These are phyloP conservation scores for Arizona elegans DNA, from an alignment of 2,113 vertebrate genomes.

Conservation along the genomic window DNA sequence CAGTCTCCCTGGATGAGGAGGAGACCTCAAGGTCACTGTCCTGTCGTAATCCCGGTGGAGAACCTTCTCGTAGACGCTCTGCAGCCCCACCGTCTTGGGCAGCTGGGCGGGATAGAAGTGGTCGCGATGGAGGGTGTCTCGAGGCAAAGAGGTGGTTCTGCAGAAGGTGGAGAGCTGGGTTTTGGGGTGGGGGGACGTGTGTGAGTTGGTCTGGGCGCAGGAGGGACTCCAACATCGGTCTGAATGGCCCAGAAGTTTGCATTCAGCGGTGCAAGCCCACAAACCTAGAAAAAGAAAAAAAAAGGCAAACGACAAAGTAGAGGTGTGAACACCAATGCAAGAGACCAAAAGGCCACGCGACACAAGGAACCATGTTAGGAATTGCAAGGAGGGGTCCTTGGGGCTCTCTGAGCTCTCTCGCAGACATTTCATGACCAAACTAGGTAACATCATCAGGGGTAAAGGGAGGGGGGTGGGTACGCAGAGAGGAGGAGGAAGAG, in stretches of 20 bases:
- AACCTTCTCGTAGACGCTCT: slow-evolving; percentile 92
- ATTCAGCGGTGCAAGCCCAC: slow-evolving; percentile 95
- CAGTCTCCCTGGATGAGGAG: slow-evolving; percentile 83
- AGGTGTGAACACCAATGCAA: not conserved
- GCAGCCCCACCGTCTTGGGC: slow-evolving; percentile 85
- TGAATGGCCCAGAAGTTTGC: slow-evolving; percentile 93
- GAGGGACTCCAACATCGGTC: slow-evolving; percentile 98
- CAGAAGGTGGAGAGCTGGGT: slow-evolving; percentile 85
- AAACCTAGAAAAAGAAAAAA: slow-evolving; percentile 71
- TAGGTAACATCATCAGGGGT: not conserved
- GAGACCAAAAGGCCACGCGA: fast-evolving
- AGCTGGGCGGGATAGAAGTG: slow-evolving; percentile 86
- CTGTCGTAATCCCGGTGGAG: slow-evolving; percentile 88
- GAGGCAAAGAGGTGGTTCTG: slow-evolving; percentile 87
- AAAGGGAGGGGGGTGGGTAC: not conserved
- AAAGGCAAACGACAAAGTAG: slow-evolving; percentile 28
- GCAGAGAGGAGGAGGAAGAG: no score
- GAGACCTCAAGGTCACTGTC: slow-evolving; percentile 83
- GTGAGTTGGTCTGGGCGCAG: slow-evolving; percentile 76
- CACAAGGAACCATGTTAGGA: not conserved
- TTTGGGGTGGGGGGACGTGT: slow-evolving; percentile 70
- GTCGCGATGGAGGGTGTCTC: slow-evolving; percentile 84
- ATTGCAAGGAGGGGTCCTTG: no score
- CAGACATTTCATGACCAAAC: not conserved
- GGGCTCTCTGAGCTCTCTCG: not conserved